Percentiles rank a stretch among this genome's conserved stretches.
phyloP scores from a whole-genome alignment of 2,888 invertebrate species.

The Pyralis farinalis region DNA sequence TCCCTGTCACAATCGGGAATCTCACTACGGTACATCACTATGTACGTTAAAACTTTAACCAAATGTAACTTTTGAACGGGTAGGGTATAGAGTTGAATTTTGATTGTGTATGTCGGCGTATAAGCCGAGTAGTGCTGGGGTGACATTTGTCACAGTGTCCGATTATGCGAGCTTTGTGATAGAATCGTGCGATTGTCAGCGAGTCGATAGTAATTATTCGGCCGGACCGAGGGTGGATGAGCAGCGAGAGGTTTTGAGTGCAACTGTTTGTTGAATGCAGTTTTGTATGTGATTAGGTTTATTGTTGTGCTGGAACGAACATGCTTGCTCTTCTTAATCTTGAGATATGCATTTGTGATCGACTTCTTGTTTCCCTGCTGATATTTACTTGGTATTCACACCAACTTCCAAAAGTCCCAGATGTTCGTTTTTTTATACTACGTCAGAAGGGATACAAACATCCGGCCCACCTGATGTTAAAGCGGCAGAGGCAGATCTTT shows the following conservation, averaged over 20 bases:
- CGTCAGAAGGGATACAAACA: no score
- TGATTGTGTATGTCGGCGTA: conserved; percentile 22
- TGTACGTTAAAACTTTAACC: conserved; percentile 17
- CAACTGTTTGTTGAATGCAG: conserved; percentile 47
- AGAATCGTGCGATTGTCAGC: conserved; percentile 79
- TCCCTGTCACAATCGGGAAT: conserved; percentile 58
- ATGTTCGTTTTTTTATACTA: no score
- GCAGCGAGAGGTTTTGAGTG: conserved; percentile 57
- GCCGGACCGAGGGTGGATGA: conserved; percentile 53
- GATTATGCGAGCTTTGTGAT: conserved; percentile 78
- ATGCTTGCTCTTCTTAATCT: no score
- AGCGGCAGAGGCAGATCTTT: no score
- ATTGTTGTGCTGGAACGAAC: conserved; percentile 12
- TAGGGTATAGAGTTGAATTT: conserved; percentile 25
- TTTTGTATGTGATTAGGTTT: conserved; percentile 24
- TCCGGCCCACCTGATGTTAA: no score
- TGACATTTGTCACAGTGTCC: conserved; percentile 56
- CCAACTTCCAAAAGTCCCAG: no score
- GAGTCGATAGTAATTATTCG: conserved; percentile 78
- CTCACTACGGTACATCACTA: conserved; percentile 42
- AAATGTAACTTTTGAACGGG: conserved; percentile 15
- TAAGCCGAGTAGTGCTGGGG: conserved; percentile 43
- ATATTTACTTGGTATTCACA: no score
- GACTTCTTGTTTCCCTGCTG: no score
- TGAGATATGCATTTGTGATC: no score